These are phyloP conservation scores for Girardinichthys multiradiatus DNA, from an alignment of 2,113 vertebrate genomes.

Conservation along the genomic window DNA sequence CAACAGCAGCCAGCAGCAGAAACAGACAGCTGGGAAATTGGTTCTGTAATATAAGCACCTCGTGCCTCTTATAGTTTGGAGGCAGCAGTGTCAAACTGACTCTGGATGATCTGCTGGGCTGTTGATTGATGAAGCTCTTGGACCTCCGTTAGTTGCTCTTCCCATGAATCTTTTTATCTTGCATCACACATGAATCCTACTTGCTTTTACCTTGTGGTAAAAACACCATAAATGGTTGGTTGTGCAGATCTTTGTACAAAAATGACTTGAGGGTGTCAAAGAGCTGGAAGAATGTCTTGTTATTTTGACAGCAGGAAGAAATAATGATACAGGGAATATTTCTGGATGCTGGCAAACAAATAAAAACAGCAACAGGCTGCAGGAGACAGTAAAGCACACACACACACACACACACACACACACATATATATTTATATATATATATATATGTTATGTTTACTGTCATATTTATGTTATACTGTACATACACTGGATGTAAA, in stretches of 20 bases:
- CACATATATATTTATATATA: not conserved
- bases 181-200: not conserved
- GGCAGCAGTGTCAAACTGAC: conserved; percentile 33
- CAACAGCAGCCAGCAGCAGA: conserved; percentile 25
- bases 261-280: not conserved
- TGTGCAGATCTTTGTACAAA: not conserved
- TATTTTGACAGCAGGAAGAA: not conserved
- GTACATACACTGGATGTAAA: too few species aligned
- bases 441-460: not conserved
- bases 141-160: not conserved
- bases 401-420: too few species aligned
- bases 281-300: not conserved
- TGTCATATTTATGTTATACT: not conserved
- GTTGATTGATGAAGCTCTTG: not conserved
- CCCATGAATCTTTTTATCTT: not conserved
- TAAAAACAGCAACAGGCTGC: conserved; percentile 32
- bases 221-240: not conserved
- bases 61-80: conserved; percentile 51
- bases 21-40: conserved; percentile 67
- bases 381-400: conserved; percentile 32
- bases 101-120: conserved; percentile 11
- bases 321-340: conserved; percentile 32
- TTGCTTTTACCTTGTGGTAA: too few species aligned
- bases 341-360: conserved; percentile 24
- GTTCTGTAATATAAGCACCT: conserved; percentile 39